These are phyloP conservation scores for Neocrepidodera transversa DNA, from an alignment of 2,888 invertebrate genomes.

Conservation along the genomic window DNA sequence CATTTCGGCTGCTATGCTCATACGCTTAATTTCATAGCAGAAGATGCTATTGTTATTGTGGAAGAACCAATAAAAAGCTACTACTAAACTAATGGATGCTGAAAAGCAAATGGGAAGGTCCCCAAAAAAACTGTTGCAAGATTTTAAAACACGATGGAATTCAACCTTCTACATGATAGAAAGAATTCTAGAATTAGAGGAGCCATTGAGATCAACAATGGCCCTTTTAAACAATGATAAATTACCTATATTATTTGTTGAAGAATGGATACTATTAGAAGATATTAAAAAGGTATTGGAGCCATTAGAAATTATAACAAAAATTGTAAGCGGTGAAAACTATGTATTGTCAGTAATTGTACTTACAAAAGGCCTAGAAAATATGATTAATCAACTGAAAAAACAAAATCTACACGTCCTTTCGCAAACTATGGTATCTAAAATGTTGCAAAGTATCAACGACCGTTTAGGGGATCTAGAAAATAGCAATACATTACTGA, in stretches of 20 bases:
- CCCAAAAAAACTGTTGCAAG: constrained; percentile 31
- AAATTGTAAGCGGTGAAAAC: constrained; percentile 36
- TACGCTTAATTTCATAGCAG: no score
- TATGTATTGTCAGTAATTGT: constrained; percentile 39
- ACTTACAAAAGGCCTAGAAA: constrained; percentile 36
- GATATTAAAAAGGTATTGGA: constrained; percentile 36
- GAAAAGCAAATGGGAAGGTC: constrained; percentile 16
- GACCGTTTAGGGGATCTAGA: constrained; percentile 21
- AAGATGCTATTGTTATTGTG: constrained; percentile 23
- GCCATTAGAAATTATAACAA: constrained; percentile 41
- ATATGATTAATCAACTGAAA: neutral
- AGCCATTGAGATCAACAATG: constrained; percentile 32
- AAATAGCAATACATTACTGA: constrained; percentile 9
- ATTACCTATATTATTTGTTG: constrained; percentile 29
- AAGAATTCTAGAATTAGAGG: constrained; percentile 33
- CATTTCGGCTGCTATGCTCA: no score
- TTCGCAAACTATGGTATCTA: neutral
- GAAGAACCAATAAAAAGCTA: neutral
- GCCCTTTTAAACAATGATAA: constrained; percentile 22
- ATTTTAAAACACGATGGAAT: constrained; percentile 40
- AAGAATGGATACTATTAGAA: constrained; percentile 39
- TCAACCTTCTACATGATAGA: constrained; percentile 42
- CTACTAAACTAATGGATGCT: constrained; percentile 9
- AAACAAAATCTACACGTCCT: constrained; percentile 7
- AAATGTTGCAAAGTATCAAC: constrained; percentile 10